Percentiles rank a stretch among this genome's conserved stretches.
Evolutionary conservation across 2,888 invertebrate genomes (phyloP).

Genomic region (Phalangium opilio): DNA sequence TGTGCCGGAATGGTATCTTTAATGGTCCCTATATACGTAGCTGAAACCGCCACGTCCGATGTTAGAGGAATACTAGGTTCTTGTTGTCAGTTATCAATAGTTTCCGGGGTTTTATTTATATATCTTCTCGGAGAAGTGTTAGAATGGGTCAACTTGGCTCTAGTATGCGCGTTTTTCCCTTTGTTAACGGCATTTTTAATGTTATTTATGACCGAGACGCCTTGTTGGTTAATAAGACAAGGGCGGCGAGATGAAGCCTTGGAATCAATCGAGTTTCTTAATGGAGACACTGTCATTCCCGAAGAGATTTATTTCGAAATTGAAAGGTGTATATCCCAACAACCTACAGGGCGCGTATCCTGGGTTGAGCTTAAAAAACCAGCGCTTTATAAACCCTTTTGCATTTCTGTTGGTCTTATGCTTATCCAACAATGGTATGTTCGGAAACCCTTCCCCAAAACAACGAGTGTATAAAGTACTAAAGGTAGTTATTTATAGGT

Average conservation of each 20-base stretch:
- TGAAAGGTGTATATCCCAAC: conserved; percentile 28
- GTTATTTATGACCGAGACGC: conserved; percentile 79
- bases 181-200: conserved; percentile 58
- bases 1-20: conserved; percentile 79
- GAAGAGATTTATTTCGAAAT: conserved; percentile 47
- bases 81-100: conserved; percentile 72
- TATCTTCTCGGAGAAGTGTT: conserved; percentile 62
- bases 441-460: no score
- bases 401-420: conserved; percentile 75
- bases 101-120: conserved; percentile 57
- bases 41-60: conserved; percentile 82
- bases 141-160: conserved; percentile 63
- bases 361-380: conserved; percentile 50
- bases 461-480: no score
- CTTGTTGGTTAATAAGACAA: conserved; percentile 37
- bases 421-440: conserved; percentile 73
- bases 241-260: conserved; percentile 48
- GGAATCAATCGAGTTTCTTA: conserved; percentile 61
- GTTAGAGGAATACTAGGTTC: conserved; percentile 79
- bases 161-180: conserved; percentile 27
- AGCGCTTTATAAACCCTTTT: conserved; percentile 56
- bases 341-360: conserved; percentile 37
- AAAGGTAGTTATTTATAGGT: no score
- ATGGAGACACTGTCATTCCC: conserved; percentile 58
- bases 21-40: conserved; percentile 77